Evolutionary conservation across 2,888 invertebrate genomes (phyloP).

Genomic region (Sphinx pinastri): DNA sequence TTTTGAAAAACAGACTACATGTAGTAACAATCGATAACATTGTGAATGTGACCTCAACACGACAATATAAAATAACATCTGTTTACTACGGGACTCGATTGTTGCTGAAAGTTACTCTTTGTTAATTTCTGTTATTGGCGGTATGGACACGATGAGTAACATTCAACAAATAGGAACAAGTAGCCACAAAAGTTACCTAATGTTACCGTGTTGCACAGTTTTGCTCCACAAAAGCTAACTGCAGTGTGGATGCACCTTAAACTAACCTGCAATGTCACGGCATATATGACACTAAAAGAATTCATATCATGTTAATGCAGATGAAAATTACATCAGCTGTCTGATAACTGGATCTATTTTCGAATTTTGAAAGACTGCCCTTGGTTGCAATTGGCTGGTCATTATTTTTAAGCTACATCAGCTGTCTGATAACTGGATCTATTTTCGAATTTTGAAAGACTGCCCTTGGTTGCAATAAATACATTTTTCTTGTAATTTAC

Average conservation of each 20-base stretch:
- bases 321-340: slow-evolving; percentile 17
- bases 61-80: too few relatives aligned
- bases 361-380: slow-evolving; percentile 4
- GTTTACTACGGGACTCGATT: too few relatives aligned
- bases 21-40: too few relatives aligned
- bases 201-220: too few relatives aligned
- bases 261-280: not conserved
- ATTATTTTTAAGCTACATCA: slow-evolving; percentile 16
- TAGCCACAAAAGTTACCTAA: too few relatives aligned
- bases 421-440: not conserved
- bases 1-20: too few relatives aligned
- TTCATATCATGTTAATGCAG: not conserved
- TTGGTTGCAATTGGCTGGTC: slow-evolving; percentile 4
- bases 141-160: too few relatives aligned
- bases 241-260: not conserved
- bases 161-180: too few relatives aligned
- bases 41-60: too few relatives aligned
- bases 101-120: too few relatives aligned
- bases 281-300: not conserved
- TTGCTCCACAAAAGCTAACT: too few relatives aligned
- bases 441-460: slow-evolving; percentile 1
- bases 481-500: slow-evolving; percentile 4
- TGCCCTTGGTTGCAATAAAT: not conserved
- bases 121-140: too few relatives aligned
- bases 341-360: not conserved